phyloP scores from a whole-genome alignment of 2,888 invertebrate genomes.

The Stenodema calcarata region DNA sequence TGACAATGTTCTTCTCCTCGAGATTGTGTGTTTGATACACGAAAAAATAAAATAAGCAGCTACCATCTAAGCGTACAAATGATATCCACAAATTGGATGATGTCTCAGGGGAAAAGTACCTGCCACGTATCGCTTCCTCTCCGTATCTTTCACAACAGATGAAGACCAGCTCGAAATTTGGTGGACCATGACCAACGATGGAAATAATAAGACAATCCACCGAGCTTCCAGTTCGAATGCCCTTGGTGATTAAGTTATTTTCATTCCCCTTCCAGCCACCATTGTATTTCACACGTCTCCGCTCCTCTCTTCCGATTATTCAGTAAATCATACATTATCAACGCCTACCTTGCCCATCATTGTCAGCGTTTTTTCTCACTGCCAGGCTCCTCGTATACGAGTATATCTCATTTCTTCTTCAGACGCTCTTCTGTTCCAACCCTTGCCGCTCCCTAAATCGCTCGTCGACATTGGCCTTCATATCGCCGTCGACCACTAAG shows the following conservation, averaged over 20 bases:
- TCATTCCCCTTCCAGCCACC: not conserved
- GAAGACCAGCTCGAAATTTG: not conserved
- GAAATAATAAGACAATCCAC: not conserved
- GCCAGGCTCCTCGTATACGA: not conserved
- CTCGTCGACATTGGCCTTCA: not conserved
- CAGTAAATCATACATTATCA: constrained; percentile 2
- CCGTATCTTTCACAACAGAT: no score
- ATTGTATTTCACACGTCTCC: not conserved
- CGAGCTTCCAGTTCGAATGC: not conserved
- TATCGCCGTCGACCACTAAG: not conserved
- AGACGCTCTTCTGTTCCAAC: not conserved
- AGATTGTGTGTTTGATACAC: no score
- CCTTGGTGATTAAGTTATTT: not conserved
- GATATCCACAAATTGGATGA: no score
- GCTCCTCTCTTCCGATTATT: not conserved
- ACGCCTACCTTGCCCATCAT: not conserved
- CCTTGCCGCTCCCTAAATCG: not conserved
- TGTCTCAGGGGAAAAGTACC: no score
- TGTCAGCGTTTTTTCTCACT: not conserved
- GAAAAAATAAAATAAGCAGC: no score
- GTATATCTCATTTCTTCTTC: not conserved
- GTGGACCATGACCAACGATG: not conserved
- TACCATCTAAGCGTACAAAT: no score
- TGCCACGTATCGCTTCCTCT: no score
- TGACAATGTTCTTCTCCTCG: no score